Evolutionary conservation across 2,888 invertebrate genomes (phyloP).

Genomic region (Pteria penguin): DNA sequence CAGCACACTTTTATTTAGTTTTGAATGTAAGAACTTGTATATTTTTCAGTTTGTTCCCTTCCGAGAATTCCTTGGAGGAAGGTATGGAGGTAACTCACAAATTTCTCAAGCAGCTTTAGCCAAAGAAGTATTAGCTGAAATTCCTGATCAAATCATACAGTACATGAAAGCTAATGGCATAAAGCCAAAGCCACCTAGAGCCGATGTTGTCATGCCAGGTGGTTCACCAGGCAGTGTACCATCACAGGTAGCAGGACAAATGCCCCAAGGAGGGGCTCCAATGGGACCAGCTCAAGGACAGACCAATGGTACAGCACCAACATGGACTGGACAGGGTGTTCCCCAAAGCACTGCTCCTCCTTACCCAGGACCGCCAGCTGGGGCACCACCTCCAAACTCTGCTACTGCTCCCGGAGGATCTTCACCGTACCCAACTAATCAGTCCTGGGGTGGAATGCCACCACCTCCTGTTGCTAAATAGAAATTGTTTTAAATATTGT

Average conservation of each 20-base stretch:
- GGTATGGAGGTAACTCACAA: slow-evolving; percentile 49
- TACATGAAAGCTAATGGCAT: slow-evolving; percentile 81
- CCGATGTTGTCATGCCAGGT: neutral
- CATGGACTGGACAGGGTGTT: neutral
- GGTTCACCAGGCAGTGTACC: neutral
- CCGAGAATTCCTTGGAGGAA: slow-evolving; percentile 74
- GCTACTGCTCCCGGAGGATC: neutral
- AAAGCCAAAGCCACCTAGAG: slow-evolving; percentile 52
- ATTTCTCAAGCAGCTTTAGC: slow-evolving; percentile 80
- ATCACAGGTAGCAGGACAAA: neutral
- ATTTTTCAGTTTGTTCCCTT: slow-evolving; percentile 74
- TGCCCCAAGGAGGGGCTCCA: neutral
- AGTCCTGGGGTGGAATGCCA: neutral
- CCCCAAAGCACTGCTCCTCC: neutral
- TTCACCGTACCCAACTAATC: neutral
- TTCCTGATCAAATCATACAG: slow-evolving; percentile 81
- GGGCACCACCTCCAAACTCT: neutral
- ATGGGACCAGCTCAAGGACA: neutral
- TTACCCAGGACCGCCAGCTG: neutral
- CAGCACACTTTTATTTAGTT: neutral
- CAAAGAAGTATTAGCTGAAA: slow-evolving; percentile 81
- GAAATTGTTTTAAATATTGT: no score
- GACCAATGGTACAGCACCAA: neutral
- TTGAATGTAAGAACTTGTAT: neutral
- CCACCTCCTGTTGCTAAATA: neutral